Evolutionary conservation across 2,888 invertebrate species (phyloP), one percentile per base, ranked within the genome.

Genomic region (Galerucella calmariensis): DNA sequence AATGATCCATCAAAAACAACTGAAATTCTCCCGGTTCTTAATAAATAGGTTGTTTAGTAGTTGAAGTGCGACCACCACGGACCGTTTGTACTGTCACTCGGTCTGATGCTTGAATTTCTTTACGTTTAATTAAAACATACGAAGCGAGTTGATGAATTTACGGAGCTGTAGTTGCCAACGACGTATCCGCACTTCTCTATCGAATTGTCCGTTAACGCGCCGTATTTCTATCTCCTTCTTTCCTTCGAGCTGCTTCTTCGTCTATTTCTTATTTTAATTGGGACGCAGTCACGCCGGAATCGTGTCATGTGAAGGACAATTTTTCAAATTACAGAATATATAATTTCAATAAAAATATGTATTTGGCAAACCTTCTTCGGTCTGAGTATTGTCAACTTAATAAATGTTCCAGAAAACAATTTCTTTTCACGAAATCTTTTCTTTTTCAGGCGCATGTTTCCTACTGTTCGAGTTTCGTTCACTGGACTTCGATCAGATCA

Each of bases 381-480:
- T 20, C 20, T 20, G 20, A 20, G 20, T 20, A 20, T 20, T 20
- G 1, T 20, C 20, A 20, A 20, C 20, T 20, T 20, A 20, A 20
- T 20, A 20, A 20, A 20, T 20, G 20, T 35, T 35, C 5, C 35
- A 35, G 3, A 35, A 35, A 35, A 35, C 35, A 35, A 35, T 35
- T 35, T 35, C 2, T 27, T 27, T 27, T 27, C 27, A 35, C 35
- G 6, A 35, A 35, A 35, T 35, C 35, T 35, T 35, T 35, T 76
- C 72, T 73, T 74, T 88, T 90, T 79, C 90, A 98, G 98, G 88
- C 93, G 98, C 84, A 99, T 99, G 98, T 99, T 99, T 88, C 98
- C 98, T 80, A 98, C 98, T 80, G 94, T 98, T 83, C 92, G 98
- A 78, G 96, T 97, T 78, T 96, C 97, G 77, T 97, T 99, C 90